Evolutionary conservation across 2,113 vertebrate species (phyloP), one percentile per base, ranked within the genome.

Genomic region (Isichthys henryi): DNA sequence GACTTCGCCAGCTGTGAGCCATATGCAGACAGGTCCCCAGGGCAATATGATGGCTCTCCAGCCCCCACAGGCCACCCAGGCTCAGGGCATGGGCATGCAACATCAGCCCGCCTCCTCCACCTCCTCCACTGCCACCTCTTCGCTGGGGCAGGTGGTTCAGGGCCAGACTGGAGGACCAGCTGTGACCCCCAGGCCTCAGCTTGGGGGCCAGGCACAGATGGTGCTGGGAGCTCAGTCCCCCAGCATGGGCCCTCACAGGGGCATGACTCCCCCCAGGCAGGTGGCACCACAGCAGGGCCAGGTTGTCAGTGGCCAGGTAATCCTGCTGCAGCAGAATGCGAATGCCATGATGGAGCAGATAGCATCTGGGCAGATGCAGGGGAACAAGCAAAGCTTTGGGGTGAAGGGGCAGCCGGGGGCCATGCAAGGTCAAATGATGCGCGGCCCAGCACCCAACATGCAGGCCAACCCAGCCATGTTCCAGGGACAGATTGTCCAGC

Each of bases 291-390:
- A 87, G 85, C 85, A 87, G 50, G 85, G 85, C 50, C 85, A 87
- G 31, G 85, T 99, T 95, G 96, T 97, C 96, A 97, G 97, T 94
- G 96, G 97, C 93, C 98, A 98, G 95, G 96, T 97, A 92, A 95
- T 99, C 95, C 94, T 99, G 89, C 92, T 95, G 85, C 85, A 87
- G 23, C 98, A 97, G 88, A 98, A 99, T 56, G 53, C 53, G 92
- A 98, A 97, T 90, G 95, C 97, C 0, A 96, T 98, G 96, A 98
- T 99, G 97, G 98, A 99, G 86, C 98, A 99, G 94, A 98, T 99
- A 95, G 97, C 99, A 95, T 97, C 95, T 93, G 97, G 96, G 94
- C 97, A 98, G 93, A 97, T 99, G 95, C 98, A 97, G 94, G 97
- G 97, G 91, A 98, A 97, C 95, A 99, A 99, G 92, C 97, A 97